phyloP scores from a whole-genome alignment of 2,797 vertebrate species.

The Periophthalmus magnuspinnatus region DNA sequence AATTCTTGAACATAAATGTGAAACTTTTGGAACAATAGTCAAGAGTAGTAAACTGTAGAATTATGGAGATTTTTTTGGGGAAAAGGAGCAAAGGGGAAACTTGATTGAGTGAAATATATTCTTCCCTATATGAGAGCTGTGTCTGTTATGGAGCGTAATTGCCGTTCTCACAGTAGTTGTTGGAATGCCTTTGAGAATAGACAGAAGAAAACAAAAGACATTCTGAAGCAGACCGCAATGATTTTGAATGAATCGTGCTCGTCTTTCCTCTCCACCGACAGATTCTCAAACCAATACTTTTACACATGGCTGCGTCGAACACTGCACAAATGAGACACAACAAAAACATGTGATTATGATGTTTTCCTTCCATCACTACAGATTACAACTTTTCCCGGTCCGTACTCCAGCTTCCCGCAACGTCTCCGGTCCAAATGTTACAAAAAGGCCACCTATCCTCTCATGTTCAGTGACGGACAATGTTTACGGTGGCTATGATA shows the following conservation, averaged over 20 bases:
- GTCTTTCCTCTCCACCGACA: slow-evolving; percentile 25
- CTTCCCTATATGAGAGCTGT: not conserved
- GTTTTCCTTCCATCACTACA: slow-evolving; percentile 22
- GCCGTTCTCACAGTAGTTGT: not conserved
- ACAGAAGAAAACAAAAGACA: slow-evolving; percentile 28
- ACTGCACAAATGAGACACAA: slow-evolving; percentile 49
- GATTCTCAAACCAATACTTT: slow-evolving; percentile 36
- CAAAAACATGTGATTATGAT: slow-evolving; percentile 46
- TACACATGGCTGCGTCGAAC: slow-evolving; percentile 37
- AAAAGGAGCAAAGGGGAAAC: not conserved
- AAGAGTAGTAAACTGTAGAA: not conserved
- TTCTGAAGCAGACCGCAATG: slow-evolving; percentile 7
- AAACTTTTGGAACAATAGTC: not conserved
- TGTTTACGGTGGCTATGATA: slow-evolving; percentile 80
- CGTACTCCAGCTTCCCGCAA: slow-evolving; percentile 43
- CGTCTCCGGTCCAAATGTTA: no score
- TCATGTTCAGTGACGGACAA: slow-evolving; percentile 67
- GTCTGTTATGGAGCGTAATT: slow-evolving; percentile 1
- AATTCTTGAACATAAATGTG: slow-evolving; percentile 7
- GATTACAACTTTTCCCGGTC: slow-evolving; percentile 49
- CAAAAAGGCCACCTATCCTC: slow-evolving; percentile 51
- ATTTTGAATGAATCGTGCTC: slow-evolving; percentile 38
- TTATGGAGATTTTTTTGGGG: not conserved
- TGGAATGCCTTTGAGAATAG: not conserved
- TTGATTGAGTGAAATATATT: slow-evolving; percentile 6